Conservation (phyloP, 2,113 vertebrate species). For the Dolichallabes microphthalmus region DNA sequence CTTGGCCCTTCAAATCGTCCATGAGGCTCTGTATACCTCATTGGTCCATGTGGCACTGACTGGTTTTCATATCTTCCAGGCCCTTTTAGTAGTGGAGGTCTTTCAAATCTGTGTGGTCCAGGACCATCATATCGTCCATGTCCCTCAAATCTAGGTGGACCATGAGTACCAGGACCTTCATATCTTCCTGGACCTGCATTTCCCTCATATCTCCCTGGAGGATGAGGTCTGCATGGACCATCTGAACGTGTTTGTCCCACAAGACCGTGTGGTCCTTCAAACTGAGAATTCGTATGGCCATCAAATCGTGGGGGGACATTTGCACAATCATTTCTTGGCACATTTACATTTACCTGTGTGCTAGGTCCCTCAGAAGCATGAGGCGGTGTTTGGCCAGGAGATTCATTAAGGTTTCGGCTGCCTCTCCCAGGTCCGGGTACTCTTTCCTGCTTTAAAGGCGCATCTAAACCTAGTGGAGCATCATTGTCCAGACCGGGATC, state of each 20-base stretch:
- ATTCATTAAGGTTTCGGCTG: slow-evolving; percentile 57
- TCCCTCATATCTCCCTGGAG: slow-evolving; percentile 76
- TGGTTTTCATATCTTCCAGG: slow-evolving; percentile 73
- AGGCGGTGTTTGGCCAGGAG: slow-evolving; percentile 68
- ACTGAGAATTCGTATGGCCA: slow-evolving; percentile 66
- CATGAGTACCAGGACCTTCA: slow-evolving; percentile 55
- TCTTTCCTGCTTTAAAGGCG: slow-evolving; percentile 34
- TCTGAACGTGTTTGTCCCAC: slow-evolving; percentile 54
- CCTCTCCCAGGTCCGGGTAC: slow-evolving; percentile 38
- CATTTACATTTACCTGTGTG: slow-evolving; percentile 25
- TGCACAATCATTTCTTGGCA: slow-evolving; percentile 46
- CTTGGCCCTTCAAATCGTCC: slow-evolving; percentile 69
- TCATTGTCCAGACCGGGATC: slow-evolving; percentile 62
- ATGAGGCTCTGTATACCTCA: slow-evolving; percentile 61
- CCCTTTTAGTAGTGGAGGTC: slow-evolving; percentile 57
- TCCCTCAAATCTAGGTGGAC: slow-evolving; percentile 54
- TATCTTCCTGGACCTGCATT: slow-evolving; percentile 67
- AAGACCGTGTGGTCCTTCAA: slow-evolving; percentile 59
- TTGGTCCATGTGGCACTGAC: slow-evolving; percentile 68
- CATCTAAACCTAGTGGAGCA: slow-evolving; percentile 30
- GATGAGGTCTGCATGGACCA: slow-evolving; percentile 52
- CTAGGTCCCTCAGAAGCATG: slow-evolving; percentile 54
- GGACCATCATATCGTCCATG: slow-evolving; percentile 53
- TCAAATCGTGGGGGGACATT: slow-evolving; percentile 68
- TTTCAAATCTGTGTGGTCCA: slow-evolving; percentile 65